A percentile compares a stretch with the other conserved stretches of the same genome.
Conservation (phyloP, 2,797 vertebrate genomes). For the Pangasius krempfi region DNA sequence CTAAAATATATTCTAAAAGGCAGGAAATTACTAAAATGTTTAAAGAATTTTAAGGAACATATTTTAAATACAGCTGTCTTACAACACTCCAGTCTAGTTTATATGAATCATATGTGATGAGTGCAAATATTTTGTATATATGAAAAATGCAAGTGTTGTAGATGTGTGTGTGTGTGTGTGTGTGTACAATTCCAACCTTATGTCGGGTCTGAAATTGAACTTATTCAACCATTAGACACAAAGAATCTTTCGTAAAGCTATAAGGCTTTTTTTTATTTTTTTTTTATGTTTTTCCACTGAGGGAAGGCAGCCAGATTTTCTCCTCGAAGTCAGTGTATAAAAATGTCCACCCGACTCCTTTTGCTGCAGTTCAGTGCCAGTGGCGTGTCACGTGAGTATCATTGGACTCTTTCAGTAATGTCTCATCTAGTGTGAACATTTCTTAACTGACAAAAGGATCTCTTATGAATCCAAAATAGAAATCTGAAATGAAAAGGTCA, state of each 20-base stretch:
- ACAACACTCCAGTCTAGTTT: background rate
- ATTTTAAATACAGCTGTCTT: background rate
- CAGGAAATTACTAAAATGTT: background rate
- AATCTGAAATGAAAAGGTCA: slow-evolving; percentile 45
- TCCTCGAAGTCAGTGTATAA: slow-evolving; percentile 1
- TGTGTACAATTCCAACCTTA: background rate
- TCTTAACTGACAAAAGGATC: background rate
- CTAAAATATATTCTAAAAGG: background rate
- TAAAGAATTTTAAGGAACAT: background rate
- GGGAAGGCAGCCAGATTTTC: slow-evolving; percentile 45
- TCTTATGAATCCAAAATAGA: slow-evolving; percentile 20
- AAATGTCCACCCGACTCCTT: background rate
- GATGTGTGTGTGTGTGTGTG: too few relatives aligned
- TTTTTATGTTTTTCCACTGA: slow-evolving; percentile 39
- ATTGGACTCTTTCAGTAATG: background rate
- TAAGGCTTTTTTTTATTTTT: slow-evolving; percentile 6
- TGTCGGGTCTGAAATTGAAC: background rate
- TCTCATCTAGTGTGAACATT: background rate
- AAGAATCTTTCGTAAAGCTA: slow-evolving; percentile 24
- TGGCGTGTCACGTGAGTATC: background rate
- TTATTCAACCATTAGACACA: background rate
- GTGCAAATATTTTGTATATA: too few relatives aligned
- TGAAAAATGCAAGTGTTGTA: background rate
- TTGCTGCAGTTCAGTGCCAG: slow-evolving; percentile 9
- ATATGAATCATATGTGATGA: background rate